Evolutionary conservation across 2,888 invertebrate genomes (phyloP).

Genomic region (Erebia ligea): DNA sequence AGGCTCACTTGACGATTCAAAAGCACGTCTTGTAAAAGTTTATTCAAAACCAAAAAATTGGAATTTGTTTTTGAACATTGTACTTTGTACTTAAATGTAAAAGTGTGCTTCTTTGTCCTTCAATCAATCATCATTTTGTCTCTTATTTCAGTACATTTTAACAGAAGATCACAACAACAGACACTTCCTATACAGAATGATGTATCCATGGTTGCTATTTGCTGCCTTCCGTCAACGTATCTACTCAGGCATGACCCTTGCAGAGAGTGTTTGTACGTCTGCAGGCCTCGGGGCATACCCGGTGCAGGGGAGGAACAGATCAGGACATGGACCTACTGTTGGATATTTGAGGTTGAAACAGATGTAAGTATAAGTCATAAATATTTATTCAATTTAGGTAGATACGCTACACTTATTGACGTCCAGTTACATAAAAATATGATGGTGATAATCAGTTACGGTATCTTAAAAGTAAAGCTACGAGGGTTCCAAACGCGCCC

Average conservation of each 20-base stretch:
- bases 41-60: too few relatives aligned
- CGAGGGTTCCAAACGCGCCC: too few relatives aligned
- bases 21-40: too few relatives aligned
- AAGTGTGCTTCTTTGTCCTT: neutral
- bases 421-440: too few relatives aligned
- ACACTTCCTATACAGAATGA: slow-evolving; percentile 89
- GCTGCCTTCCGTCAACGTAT: slow-evolving; percentile 94
- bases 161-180: slow-evolving; percentile 89
- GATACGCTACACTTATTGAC: too few relatives aligned
- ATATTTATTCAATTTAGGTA: too few relatives aligned
- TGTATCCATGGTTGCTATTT: slow-evolving; percentile 94
- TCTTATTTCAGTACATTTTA: slow-evolving; percentile 88
- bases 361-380: slow-evolving; percentile 81
- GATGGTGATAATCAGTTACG: too few relatives aligned
- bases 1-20: too few relatives aligned
- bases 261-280: slow-evolving; percentile 96
- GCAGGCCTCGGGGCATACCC: slow-evolving; percentile 97
- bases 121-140: neutral
- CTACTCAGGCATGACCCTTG: slow-evolving; percentile 94
- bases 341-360: slow-evolving; percentile 85
- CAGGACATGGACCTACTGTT: slow-evolving; percentile 93
- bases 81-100: too few relatives aligned
- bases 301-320: slow-evolving; percentile 85
- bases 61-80: too few relatives aligned
- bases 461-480: too few relatives aligned